Evolutionary conservation across 2,888 invertebrate species (phyloP).

Genomic region (Caenorhabditis angaria): DNA sequence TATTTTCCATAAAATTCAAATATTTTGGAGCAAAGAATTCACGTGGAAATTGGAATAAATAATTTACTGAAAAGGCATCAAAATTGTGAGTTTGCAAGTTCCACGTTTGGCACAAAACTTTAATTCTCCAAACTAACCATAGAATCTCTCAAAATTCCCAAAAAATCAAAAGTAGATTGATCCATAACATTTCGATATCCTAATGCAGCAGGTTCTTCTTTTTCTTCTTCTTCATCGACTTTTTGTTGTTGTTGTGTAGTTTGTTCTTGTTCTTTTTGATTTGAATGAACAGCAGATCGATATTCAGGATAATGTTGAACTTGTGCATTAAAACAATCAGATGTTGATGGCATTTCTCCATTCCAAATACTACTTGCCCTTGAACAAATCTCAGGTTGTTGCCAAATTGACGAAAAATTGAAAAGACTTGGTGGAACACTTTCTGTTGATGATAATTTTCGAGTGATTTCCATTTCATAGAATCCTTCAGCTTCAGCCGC

Average conservation of each 20-base stretch:
- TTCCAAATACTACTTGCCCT: slow-evolving; percentile 1
- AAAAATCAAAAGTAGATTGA: slow-evolving; percentile 1
- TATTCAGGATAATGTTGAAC: slow-evolving; percentile 3
- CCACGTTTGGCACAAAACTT: neutral
- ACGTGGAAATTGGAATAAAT: too few relatives aligned
- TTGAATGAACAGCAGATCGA: slow-evolving; percentile 2
- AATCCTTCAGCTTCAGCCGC: neutral
- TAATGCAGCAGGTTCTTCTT: neutral
- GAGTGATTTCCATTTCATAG: neutral
- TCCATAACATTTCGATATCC: slow-evolving; percentile 1
- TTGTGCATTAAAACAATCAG: neutral
- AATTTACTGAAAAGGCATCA: too few relatives aligned
- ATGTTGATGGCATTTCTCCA: neutral
- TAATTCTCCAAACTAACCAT: neutral
- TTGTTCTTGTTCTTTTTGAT: too few relatives aligned
- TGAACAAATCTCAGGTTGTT: neutral
- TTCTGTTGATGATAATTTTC: neutral
- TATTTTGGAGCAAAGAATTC: too few relatives aligned
- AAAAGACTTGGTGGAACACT: neutral
- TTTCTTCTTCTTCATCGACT: too few relatives aligned
- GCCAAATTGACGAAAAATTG: neutral
- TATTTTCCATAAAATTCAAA: too few relatives aligned
- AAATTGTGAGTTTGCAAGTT: neutral
- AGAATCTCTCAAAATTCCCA: neutral
- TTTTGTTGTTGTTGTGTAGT: too few relatives aligned